Evolutionary conservation across 2,797 vertebrate species (phyloP), one percentile per base, ranked within the genome.

Genomic region (Chaetodon trifasciatus): DNA sequence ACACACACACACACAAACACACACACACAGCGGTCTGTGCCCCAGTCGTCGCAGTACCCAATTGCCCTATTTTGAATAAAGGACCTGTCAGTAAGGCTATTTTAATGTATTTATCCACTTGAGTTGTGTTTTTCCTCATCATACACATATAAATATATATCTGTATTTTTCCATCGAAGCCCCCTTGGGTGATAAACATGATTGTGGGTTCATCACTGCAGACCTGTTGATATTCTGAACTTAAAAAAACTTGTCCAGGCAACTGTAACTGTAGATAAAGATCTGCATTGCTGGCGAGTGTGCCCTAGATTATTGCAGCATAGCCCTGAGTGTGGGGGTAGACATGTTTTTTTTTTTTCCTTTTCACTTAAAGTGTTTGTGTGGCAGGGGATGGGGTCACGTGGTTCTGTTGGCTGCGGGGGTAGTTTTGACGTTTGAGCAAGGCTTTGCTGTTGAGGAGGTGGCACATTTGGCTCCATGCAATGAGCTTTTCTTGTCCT

Each of bases 231-330:
- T 82, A 72, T 67, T 62, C 15, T 77, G 44, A 39, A 24, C 47
- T 71, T 4, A 57, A 11, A 17, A 52, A 53, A 37, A 63, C 16
- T 13, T 79, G 52, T 12, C 39, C 37, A 2, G 16, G 5, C 49
- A 56, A 11, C 24, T 57, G 15, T 42, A 67, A 42, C 56, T 71
- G n/a, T n/a, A 49, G 23, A 39, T 55, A 47, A 21, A 69, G 19
- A 68, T 88, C 89, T 86, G 88, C 83, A 91, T 71, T 89, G 89
- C 78, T 86, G 86, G 28, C 79, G 70, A 86, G 40, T 81, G 66
- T 88, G 92, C 78, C 92, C 92, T 90, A 94, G 83, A 90, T 94
- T 84, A 55, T 52, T 65, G 21, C 0, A 60, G 44, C 16, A 62
- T 21, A 49, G 32, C 56, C 39, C 57, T 6, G 24, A 64, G 67